phyloP scores from a whole-genome alignment of 1,140 invertebrate genomes.

The Lanistes nyassanus region DNA sequence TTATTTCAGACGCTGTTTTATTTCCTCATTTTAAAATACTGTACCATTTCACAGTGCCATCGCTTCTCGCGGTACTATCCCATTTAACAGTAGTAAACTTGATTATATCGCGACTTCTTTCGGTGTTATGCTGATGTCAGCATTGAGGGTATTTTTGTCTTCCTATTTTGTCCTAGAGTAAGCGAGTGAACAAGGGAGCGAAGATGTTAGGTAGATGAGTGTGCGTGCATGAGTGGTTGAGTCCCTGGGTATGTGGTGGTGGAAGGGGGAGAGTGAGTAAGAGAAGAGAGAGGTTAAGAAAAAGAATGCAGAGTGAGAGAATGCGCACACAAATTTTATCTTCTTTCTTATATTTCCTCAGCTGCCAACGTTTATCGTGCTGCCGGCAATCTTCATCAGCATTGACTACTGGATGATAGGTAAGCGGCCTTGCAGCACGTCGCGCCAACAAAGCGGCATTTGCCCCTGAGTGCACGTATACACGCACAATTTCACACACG shows the following conservation, averaged over 20 bases:
- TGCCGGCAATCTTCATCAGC: conserved; percentile 85
- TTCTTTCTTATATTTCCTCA: conserved; percentile 62
- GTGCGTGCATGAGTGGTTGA: not conserved
- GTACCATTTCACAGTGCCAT: too few species aligned
- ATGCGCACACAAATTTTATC: not conserved
- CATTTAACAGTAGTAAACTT: too few species aligned
- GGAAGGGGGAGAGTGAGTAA: not conserved
- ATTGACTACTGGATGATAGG: conserved; percentile 88
- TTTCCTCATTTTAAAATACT: not conserved
- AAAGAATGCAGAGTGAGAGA: not conserved
- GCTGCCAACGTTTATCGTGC: conserved; percentile 81
- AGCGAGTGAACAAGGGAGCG: too few species aligned
- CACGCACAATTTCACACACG: too few species aligned
- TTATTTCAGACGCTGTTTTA: not conserved
- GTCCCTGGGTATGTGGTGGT: not conserved
- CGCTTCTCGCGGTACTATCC: too few species aligned
- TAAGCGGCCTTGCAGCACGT: too few species aligned
- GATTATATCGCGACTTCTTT: too few species aligned
- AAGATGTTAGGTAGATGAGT: not conserved
- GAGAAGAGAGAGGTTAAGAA: not conserved
- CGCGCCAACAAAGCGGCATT: too few species aligned
- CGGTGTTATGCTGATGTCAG: too few species aligned
- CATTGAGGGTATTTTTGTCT: too few species aligned
- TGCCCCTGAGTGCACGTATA: too few species aligned
- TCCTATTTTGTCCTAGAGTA: too few species aligned